These are phyloP conservation scores for Tanypteryx hageni DNA, from an alignment of 2,888 invertebrate genomes.

Conservation along the genomic window DNA sequence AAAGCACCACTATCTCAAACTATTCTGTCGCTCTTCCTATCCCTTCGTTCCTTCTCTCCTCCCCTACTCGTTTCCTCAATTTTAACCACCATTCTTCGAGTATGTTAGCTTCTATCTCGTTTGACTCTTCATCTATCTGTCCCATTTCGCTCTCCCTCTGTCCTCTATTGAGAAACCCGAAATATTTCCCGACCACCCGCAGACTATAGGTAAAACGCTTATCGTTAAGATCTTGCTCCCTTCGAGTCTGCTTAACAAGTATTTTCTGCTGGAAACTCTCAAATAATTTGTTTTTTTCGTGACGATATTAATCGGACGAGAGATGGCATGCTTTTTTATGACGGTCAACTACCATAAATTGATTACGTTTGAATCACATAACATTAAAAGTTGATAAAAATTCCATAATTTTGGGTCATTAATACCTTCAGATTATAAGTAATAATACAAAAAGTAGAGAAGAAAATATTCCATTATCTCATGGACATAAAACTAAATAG, in stretches of 20 bases:
- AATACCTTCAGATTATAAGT: no score
- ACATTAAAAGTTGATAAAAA: no score
- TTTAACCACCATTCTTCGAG: not conserved
- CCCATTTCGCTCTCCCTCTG: not conserved
- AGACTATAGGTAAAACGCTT: slow-evolving; percentile 10
- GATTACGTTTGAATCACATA: no score
- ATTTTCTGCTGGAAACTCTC: not conserved
- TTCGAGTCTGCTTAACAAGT: slow-evolving; percentile 17
- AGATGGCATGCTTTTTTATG: no score
- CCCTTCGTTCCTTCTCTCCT: no score
- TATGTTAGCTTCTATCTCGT: not conserved
- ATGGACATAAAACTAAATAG: no score
- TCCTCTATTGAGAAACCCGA: not conserved
- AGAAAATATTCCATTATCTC: no score
- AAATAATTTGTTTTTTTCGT: not conserved
- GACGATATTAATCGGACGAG: no score
- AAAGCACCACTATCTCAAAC: not conserved
- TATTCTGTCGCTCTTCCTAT: not conserved
- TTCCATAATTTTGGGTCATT: no score
- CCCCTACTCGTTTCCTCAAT: no score
- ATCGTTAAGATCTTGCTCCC: not conserved
- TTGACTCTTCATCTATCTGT: not conserved
- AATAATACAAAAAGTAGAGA: no score
- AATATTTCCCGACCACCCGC: not conserved
- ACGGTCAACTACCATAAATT: no score